Evolutionary conservation across 1,140 invertebrate genomes (phyloP).

Genomic region (Ganaspis sp.): DNA sequence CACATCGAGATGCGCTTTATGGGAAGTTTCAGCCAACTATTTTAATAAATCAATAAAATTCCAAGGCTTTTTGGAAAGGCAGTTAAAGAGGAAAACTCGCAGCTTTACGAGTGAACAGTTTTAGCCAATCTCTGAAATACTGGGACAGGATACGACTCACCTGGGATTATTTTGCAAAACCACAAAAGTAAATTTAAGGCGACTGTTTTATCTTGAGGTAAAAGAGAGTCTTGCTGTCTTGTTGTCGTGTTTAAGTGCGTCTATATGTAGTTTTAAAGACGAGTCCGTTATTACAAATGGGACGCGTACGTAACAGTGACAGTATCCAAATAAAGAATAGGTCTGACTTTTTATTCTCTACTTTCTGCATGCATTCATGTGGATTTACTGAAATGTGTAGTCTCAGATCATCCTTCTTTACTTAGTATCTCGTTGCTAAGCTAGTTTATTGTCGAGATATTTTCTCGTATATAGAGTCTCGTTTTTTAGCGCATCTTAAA

Average conservation of each 20-base stretch:
- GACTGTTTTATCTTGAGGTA: neutral
- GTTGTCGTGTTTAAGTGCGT: neutral
- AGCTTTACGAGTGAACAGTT: slow-evolving; percentile 43
- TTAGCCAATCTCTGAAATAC: slow-evolving; percentile 42
- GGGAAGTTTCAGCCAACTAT: too few relatives aligned
- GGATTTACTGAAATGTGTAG: slow-evolving; percentile 60
- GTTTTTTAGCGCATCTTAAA: neutral
- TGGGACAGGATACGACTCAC: slow-evolving; percentile 40
- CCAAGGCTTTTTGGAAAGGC: too few relatives aligned
- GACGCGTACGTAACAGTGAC: neutral
- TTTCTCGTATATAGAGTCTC: slow-evolving; percentile 6
- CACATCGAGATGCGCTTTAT: too few relatives aligned
- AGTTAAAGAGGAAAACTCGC: slow-evolving; percentile 34
- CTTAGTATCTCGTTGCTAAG: neutral
- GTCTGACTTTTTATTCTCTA: neutral
- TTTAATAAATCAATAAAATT: too few relatives aligned
- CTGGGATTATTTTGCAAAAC: slow-evolving; percentile 49
- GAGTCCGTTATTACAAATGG: neutral
- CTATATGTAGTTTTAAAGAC: neutral
- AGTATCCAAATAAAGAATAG: slow-evolving; percentile 6
- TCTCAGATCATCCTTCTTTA: slow-evolving; percentile 32
- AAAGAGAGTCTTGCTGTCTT: neutral
- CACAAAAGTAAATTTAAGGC: neutral
- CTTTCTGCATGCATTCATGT: slow-evolving; percentile 40
- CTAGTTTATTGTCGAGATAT: slow-evolving; percentile 11